Evolutionary conservation across 1,140 invertebrate species (phyloP).

Genomic region (Ruditapes philippinarum): DNA sequence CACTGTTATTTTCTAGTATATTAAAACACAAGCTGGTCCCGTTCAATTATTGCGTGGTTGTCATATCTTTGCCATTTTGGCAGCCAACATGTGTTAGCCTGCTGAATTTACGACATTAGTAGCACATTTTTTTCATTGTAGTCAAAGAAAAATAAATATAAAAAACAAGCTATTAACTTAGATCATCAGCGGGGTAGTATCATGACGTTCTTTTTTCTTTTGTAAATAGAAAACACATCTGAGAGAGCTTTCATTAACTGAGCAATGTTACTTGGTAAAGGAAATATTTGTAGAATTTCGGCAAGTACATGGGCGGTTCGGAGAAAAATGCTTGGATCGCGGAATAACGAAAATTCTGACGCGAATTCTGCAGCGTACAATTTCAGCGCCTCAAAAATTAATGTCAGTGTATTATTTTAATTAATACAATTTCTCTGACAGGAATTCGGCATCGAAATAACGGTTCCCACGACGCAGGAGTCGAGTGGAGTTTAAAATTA

Average conservation of each 20-base stretch:
- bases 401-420: conserved; percentile 48
- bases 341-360: neutral
- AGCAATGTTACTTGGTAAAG: conserved; percentile 22
- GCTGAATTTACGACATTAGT: conserved; percentile 23
- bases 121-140: neutral
- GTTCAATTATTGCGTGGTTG: conserved; percentile 20
- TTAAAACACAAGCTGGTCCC: conserved; percentile 23
- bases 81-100: conserved; percentile 23
- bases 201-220: conserved; percentile 5
- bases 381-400: conserved; percentile 41
- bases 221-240: conserved; percentile 46
- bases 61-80: conserved; percentile 1
- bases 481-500: neutral
- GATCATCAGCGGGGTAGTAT: neutral
- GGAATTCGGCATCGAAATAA: neutral
- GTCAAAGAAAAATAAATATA: conserved; percentile 20
- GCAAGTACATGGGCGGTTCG: conserved; percentile 37
- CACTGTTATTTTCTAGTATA: conserved; percentile 11
- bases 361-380: conserved; percentile 5
- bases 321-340: neutral
- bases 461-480: conserved; percentile 25
- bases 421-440: conserved; percentile 45
- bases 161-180: neutral
- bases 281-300: conserved; percentile 30
- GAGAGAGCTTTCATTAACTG: conserved; percentile 14